Percentiles rank a stretch among this genome's conserved stretches.
These are phyloP conservation scores for Valencia hispanica DNA, from an alignment of 2,797 vertebrate species.

Conservation along the genomic window DNA sequence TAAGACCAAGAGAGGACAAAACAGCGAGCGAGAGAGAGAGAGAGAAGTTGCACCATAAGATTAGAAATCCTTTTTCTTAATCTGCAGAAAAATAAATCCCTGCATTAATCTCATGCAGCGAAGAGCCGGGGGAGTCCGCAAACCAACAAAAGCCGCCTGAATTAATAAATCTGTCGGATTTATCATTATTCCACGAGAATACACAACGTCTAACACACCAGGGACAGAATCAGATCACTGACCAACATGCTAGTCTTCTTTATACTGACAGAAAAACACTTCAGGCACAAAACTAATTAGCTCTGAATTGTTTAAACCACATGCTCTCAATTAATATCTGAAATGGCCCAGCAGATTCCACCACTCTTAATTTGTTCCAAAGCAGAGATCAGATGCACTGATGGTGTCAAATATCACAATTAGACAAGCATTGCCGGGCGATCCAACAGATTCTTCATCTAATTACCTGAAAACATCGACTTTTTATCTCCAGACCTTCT, in stretches of 20 bases:
- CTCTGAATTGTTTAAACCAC: slow-evolving; percentile 10
- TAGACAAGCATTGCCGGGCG: not conserved
- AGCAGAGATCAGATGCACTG: not conserved
- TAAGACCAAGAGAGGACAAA: not conserved
- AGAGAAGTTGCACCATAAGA: not conserved
- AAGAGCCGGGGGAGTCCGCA: not conserved
- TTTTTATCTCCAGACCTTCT: not conserved
- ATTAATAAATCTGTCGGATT: not conserved
- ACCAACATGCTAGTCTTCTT: not conserved
- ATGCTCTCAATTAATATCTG: slow-evolving; percentile 16
- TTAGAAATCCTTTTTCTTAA: not conserved
- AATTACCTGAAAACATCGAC: not conserved
- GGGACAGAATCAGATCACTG: slow-evolving; percentile 6
- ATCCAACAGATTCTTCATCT: slow-evolving; percentile 4
- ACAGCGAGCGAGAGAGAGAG: not conserved
- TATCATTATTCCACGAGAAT: not conserved
- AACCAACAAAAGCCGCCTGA: not conserved
- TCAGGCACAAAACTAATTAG: slow-evolving; percentile 20
- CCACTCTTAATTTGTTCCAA: not conserved
- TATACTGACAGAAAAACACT: slow-evolving; percentile 8
- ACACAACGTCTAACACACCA: not conserved
- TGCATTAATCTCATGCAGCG: not conserved
- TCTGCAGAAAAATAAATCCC: not conserved
- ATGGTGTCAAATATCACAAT: slow-evolving; percentile 6
- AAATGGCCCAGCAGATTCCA: slow-evolving; percentile 2